These are phyloP conservation scores for Capreolus pygargus DNA, from an alignment of 2,113 vertebrate genomes.

Conservation along the genomic window DNA sequence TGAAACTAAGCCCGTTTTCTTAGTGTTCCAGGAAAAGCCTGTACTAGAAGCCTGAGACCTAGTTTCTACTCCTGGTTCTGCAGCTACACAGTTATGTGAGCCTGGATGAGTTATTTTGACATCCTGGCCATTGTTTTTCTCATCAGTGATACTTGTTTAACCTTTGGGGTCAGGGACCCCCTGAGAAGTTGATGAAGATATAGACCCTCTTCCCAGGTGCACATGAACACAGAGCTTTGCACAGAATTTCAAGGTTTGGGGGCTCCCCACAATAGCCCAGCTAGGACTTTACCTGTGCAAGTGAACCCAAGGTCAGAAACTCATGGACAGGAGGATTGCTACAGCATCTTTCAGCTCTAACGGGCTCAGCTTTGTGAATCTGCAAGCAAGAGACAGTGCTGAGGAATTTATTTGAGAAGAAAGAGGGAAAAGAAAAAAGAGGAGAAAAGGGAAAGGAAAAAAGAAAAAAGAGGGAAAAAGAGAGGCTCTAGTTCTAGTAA, in stretches of 20 bases:
- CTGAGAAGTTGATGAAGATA: neutral
- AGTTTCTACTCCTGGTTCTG: neutral
- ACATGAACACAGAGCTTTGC: neutral
- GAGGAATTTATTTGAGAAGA: neutral
- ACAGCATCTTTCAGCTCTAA: no score
- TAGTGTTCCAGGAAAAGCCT: neutral
- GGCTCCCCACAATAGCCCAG: neutral
- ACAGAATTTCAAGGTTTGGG: neutral
- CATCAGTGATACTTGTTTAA: neutral
- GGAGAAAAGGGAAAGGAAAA: neutral
- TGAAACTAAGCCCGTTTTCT: neutral
- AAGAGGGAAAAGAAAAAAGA: neutral
- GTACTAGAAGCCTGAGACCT: neutral
- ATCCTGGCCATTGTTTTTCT: neutral
- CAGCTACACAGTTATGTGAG: neutral
- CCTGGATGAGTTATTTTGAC: neutral
- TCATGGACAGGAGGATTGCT: neutral
- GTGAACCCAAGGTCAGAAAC: neutral
- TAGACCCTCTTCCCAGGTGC: neutral
- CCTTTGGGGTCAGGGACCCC: neutral
- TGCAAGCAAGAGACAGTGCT: neutral
- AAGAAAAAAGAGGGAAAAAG: neutral
- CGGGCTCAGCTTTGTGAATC: neutral
- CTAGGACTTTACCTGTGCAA: neutral
- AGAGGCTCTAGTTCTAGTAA: neutral